Evolutionary conservation across 1,140 invertebrate species (phyloP).

Genomic region (Drosophila ficusphila): DNA sequence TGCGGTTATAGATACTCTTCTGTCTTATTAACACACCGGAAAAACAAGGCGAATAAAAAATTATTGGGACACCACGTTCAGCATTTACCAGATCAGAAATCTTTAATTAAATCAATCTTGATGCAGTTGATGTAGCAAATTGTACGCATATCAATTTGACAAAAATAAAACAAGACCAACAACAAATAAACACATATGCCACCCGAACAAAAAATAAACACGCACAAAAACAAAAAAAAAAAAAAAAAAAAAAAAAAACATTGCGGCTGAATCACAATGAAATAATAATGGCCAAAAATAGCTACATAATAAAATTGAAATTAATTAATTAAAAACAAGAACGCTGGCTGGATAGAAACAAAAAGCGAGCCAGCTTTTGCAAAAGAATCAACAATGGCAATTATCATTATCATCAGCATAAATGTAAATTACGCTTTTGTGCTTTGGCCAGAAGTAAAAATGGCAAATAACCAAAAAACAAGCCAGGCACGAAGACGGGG

Average conservation of each 20-base stretch:
- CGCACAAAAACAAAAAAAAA: conserved; percentile 25
- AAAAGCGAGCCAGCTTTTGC: neutral
- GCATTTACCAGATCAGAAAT: conserved; percentile 17
- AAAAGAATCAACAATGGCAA: conserved; percentile 20
- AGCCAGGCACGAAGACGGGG: conserved; percentile 27
- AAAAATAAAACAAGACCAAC: conserved; percentile 17
- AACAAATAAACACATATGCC: conserved; percentile 36
- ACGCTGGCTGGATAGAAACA: neutral
- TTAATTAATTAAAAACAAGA: conserved; percentile 50
- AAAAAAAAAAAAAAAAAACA: conserved; percentile 38
- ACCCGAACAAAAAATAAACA: conserved; percentile 1
- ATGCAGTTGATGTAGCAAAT: conserved; percentile 13
- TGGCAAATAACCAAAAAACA: conserved; percentile 15
- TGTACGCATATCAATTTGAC: conserved; percentile 27
- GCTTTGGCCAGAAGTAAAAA: conserved; percentile 18
- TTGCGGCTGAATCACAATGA: conserved; percentile 9
- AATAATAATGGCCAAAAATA: conserved; percentile 38
- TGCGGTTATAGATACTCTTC: conserved; percentile 1
- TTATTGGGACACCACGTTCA: too few relatives aligned
- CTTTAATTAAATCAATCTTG: conserved; percentile 38
- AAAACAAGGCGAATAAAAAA: neutral
- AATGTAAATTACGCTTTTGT: conserved; percentile 63
- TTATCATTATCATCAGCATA: conserved; percentile 48
- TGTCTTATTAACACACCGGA: too few relatives aligned
- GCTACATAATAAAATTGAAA: conserved; percentile 36